phyloP scores from a whole-genome alignment of 2,113 vertebrate genomes.

The Paradisaea rubra region DNA sequence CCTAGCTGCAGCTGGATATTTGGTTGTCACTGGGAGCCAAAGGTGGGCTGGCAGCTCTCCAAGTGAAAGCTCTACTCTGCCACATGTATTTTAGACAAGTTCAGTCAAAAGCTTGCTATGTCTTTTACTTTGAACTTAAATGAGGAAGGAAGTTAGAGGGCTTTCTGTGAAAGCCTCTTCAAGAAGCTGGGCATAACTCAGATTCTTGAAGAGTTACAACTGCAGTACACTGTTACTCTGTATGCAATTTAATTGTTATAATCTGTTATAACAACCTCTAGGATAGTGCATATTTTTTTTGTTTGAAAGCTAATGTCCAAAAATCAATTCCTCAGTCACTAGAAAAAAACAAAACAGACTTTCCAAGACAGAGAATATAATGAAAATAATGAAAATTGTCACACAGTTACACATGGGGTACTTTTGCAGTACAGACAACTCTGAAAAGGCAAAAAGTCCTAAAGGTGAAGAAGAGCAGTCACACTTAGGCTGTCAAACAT shows the following conservation, averaged over 20 bases:
- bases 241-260: background rate
- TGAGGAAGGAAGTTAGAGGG: background rate
- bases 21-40: background rate
- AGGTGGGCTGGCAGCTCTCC: background rate
- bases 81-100: background rate
- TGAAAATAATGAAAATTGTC: background rate
- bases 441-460: background rate
- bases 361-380: background rate
- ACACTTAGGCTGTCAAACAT: background rate
- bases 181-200: background rate
- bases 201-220: background rate
- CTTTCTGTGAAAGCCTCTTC: background rate
- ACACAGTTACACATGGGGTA: background rate
- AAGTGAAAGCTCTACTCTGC: background rate
- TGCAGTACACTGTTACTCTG: background rate
- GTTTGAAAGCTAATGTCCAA: background rate
- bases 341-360: background rate
- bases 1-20: background rate
- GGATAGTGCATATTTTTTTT: background rate
- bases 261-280: background rate
- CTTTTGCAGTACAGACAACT: background rate
- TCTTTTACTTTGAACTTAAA: background rate
- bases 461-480: background rate
- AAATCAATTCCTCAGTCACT: background rate
- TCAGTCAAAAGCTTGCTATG: background rate